These are phyloP conservation scores for Adela reaumurella DNA, from an alignment of 2,888 invertebrate genomes.

Conservation along the genomic window DNA sequence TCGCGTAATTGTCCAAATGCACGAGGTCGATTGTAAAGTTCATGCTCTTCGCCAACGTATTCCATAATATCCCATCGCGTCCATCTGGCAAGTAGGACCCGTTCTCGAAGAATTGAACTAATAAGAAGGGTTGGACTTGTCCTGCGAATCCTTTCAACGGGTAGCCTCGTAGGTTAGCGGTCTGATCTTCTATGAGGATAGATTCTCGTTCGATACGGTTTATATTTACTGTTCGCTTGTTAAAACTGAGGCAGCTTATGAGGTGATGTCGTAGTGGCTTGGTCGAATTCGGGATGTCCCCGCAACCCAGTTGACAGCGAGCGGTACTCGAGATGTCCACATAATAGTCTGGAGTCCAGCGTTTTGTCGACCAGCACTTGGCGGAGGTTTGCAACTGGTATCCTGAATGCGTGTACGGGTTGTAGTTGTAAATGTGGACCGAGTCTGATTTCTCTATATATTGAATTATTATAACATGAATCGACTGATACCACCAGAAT, in stretches of 20 bases:
- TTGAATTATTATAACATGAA: conserved; percentile 26
- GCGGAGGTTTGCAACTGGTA: conserved; percentile 19
- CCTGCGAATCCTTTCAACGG: conserved; percentile 21
- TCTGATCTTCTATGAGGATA: conserved; percentile 28
- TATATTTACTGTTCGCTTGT: conserved; percentile 19
- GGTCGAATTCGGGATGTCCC: conserved; percentile 25
- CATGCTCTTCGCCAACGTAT: conserved; percentile 25
- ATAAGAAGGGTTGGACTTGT: conserved; percentile 27
- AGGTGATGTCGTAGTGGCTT: conserved; percentile 23
- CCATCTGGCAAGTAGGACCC: conserved; percentile 21
- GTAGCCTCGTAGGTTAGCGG: conserved; percentile 29
- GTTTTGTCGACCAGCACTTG: conserved; percentile 31
- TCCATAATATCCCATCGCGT: conserved; percentile 40
- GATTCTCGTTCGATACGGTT: conserved; percentile 12
- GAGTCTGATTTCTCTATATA: conserved; percentile 17
- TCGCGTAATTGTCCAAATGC: background rate
- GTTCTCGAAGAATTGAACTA: conserved; percentile 19
- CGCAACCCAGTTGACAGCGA: conserved; percentile 25
- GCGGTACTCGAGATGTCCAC: conserved; percentile 20
- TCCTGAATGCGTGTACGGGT: conserved; percentile 24
- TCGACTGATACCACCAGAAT: conserved; percentile 30
- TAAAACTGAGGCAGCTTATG: conserved; percentile 33
- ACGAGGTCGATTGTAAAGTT: conserved; percentile 33
- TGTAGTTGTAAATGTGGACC: conserved; percentile 21
- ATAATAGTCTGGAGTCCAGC: conserved; percentile 17